A percentile compares a stretch with the other conserved stretches of the same genome.
Evolutionary conservation across 2,888 invertebrate species (phyloP).

Genomic region (Microdon myrmicae): DNA sequence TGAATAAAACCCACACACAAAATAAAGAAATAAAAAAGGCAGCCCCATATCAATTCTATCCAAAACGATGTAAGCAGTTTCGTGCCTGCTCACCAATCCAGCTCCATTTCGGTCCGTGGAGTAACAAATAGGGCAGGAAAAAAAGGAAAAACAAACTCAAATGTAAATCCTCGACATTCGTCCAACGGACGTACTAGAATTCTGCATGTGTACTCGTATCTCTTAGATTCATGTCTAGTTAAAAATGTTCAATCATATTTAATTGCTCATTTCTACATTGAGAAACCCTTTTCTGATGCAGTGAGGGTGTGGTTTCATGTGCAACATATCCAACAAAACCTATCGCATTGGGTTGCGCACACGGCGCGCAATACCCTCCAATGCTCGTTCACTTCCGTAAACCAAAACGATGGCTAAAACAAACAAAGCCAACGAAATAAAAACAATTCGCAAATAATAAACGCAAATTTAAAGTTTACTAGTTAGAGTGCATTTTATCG

Average conservation of each 20-base stretch:
- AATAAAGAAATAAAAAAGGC: constrained; percentile 11
- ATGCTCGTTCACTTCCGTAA: no score
- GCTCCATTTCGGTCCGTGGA: neutral
- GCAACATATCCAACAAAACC: constrained; percentile 45
- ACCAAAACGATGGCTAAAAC: no score
- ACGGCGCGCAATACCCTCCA: constrained; percentile 35
- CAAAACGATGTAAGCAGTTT: constrained; percentile 25
- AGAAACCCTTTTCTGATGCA: constrained; percentile 40
- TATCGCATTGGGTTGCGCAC: constrained; percentile 42
- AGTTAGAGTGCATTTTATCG: constrained; percentile 20
- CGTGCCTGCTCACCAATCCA: no score
- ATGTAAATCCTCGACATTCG: constrained; percentile 16
- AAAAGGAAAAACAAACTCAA: constrained; percentile 21
- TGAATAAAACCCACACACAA: constrained; percentile 4
- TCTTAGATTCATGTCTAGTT: constrained; percentile 43
- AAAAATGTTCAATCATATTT: constrained; percentile 51
- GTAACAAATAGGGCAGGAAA: constrained; percentile 4
- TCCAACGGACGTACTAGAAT: constrained; percentile 3
- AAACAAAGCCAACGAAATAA: no score
- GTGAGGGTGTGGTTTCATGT: constrained; percentile 48
- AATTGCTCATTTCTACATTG: constrained; percentile 51
- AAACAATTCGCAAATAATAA: constrained; percentile 32
- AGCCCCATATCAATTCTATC: constrained; percentile 7
- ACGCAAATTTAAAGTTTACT: constrained; percentile 36
- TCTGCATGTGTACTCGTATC: constrained; percentile 25